Conservation (phyloP, 64 coral and sea anemone species). For the Trachythela sp. region DNA sequence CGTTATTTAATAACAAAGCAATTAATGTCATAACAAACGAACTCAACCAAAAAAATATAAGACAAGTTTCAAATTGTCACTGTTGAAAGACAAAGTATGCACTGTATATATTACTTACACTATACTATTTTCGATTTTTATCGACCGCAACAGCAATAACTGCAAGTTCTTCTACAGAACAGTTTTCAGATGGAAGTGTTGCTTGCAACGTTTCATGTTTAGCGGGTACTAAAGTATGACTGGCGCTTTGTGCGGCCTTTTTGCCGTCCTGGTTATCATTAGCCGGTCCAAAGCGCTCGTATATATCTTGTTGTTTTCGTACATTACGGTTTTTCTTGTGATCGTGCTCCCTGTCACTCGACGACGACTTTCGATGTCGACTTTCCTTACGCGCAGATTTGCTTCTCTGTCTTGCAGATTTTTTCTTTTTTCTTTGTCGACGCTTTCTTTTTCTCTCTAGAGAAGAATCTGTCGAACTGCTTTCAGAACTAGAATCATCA, state of each 20-base stretch:
- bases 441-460: background rate
- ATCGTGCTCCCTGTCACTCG: background rate
- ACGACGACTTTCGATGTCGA: background rate
- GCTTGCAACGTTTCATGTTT: background rate
- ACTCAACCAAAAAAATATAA: too few species aligned
- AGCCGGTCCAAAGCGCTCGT: background rate
- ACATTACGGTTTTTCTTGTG: background rate
- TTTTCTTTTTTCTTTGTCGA: background rate
- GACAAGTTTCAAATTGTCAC: too few species aligned
- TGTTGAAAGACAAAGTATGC: too few species aligned
- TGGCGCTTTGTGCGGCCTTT: background rate
- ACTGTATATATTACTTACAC: background rate
- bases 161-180: background rate
- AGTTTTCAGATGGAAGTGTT: background rate
- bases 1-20: too few species aligned
- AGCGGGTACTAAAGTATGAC: background rate
- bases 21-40: too few species aligned
- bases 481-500: background rate
- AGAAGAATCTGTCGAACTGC: background rate
- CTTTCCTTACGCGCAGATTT: background rate
- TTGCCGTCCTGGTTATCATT: background rate
- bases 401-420: background rate
- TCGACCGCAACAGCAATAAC: background rate
- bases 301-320: background rate
- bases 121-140: background rate